Evolutionary conservation across 2,113 vertebrate genomes (phyloP), one percentile per base, ranked within the genome.

Genomic region (Mustela nigripes): DNA sequence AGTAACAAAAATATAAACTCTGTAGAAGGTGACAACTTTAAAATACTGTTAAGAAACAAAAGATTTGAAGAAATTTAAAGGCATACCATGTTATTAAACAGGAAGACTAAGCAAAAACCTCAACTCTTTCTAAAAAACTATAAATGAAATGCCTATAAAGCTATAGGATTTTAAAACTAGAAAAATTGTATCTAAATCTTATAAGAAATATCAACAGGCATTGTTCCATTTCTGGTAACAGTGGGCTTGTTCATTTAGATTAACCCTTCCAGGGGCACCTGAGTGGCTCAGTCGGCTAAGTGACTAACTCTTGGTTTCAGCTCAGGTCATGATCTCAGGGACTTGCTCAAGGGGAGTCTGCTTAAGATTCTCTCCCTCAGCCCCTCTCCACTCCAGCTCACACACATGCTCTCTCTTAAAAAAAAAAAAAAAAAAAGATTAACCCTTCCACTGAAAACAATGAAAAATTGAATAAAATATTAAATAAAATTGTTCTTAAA

Each of bases 401-500:
- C 33, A 69, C 33, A 21, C 1, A 36, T 36, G 16, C 67, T 69
- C 18, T 67, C 33, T 67, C 7, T 67, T 18, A 67, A 67, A 67
- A n/a, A 33, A 65, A 31, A 31, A 65, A 65, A 82, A 53, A 53
- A 53, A 53, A 53, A 53, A 53, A 53, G 56, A 71, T 78, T 83
- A 84, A 60, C 14, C 14, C 15, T 83, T 89, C 88, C 36, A 62
- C 58, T 45, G 78, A 81, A 74, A 94, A 93, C 22, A 78, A 83
- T 73, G 65, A 58, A 60, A 91, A 71, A 84, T 21, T 92, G 71
- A 16, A 36, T 31, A 92, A 92, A 73, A 88, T 58, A 14, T 53
- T 95, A 80, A 89, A 58, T 62, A 91, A 90, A 79, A 67, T 88
- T 85, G 5, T 71, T 94, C 26, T 80, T 95, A 81, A 62, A 94